Evolutionary conservation across 1,140 invertebrate species (phyloP), one percentile per base, ranked within the genome.

Genomic region (Drosophila takahashii): DNA sequence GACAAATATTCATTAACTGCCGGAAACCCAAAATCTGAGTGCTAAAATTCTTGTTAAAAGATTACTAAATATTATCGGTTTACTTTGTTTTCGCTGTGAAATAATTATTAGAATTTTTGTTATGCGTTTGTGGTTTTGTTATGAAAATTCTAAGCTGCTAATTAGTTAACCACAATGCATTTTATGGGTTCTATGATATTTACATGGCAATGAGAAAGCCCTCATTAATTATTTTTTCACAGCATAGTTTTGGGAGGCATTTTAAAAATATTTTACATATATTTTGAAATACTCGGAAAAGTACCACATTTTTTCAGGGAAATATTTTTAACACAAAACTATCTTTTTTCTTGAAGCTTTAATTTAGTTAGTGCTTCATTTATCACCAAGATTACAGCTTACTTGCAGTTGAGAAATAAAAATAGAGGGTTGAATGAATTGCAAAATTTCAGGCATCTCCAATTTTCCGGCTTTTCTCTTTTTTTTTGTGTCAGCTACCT

Each of bases 371-470:
- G 16, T 4, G 41, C 15, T 15, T 16, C 5, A n/a, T 22, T 22
- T n/a, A 18, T 26, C 4, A 26, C 7, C 4, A 18, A 8, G 5
- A 18, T 22, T 8, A 34, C 1, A 52, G 50, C 10, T 10, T 9
- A 32, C 41, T 18, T 44, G 9, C 18, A 15, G 3, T 1, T 13
- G 11, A 6, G 3, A 15, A 37, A 16, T 27, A 11, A 7, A 36
- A 9, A 57, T 26, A 11, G 8, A 16, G 16, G 13, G 13, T 16
- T 39, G 37, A 66, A 56, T 57, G 44, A 65, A 53, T 65, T 45
- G 60, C 32, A 34, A 57, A 78, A 72, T 77, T 57, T 42, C 29
- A 37, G 51, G 70, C 76, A 80, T 79, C 48, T 54, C 48, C 66
- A 42, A 42, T 41, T 29, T 60, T 9, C 16, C 22, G 32, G n/a